Evolutionary conservation across 1,140 invertebrate species (phyloP).

Genomic region (Sinonovacula constricta): DNA sequence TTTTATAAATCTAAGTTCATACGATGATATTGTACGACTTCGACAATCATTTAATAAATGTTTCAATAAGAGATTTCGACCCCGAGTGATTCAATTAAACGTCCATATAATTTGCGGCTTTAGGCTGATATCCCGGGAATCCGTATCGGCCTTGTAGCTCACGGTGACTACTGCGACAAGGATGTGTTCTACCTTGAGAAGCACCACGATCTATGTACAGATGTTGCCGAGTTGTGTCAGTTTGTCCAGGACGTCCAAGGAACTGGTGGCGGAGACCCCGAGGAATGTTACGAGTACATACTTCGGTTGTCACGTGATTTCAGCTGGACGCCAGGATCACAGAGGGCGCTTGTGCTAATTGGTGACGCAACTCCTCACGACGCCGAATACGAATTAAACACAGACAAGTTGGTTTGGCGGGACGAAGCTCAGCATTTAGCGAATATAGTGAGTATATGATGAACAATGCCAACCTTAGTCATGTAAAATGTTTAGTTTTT

Average conservation of each 20-base stretch:
- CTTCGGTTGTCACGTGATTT: slow-evolving; percentile 59
- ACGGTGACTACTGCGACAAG: slow-evolving; percentile 74
- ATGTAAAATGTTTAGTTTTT: no score
- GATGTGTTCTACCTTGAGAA: slow-evolving; percentile 69
- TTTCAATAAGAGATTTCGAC: no score
- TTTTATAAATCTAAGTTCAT: no score
- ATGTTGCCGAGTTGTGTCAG: slow-evolving; percentile 61
- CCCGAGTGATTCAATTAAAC: no score
- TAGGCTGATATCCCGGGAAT: slow-evolving; percentile 71
- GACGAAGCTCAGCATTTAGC: slow-evolving; percentile 58
- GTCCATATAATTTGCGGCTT: no score
- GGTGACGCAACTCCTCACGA: slow-evolving; percentile 74
- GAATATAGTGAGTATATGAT: slow-evolving; percentile 15
- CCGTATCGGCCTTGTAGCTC: slow-evolving; percentile 67
- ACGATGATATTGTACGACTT: no score
- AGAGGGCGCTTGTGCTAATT: slow-evolving; percentile 71
- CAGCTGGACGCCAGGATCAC: slow-evolving; percentile 66
- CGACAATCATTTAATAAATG: no score
- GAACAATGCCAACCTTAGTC: no score
- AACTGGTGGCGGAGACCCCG: slow-evolving; percentile 67
- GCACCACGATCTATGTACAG: slow-evolving; percentile 62
- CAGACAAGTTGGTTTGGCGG: slow-evolving; percentile 69
- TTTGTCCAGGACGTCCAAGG: slow-evolving; percentile 67
- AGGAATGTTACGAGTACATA: slow-evolving; percentile 75
- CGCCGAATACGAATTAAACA: slow-evolving; percentile 62